A percentile compares a stretch with the other conserved stretches of the same genome.
phyloP scores from a whole-genome alignment of 1,140 invertebrate genomes.

The Macrobrachium nipponense region DNA sequence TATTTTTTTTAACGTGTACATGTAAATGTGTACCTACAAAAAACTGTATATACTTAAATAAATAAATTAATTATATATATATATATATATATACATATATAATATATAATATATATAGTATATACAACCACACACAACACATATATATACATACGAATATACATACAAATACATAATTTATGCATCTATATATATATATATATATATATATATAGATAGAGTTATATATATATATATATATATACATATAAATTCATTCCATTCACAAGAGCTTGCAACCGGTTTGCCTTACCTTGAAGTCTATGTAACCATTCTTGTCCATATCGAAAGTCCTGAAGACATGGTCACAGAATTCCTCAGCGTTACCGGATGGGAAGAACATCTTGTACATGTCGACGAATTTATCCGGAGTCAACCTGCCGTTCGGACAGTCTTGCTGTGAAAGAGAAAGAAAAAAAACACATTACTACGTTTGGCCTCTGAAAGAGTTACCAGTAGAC shows the following conservation, averaged over 20 bases:
- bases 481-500: background rate
- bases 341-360: slow-evolving; percentile 98
- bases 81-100: background rate
- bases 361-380: slow-evolving; percentile 98
- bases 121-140: too few relatives aligned
- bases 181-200: background rate
- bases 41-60: background rate
- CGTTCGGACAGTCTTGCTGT: slow-evolving; percentile 99
- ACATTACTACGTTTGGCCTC: background rate
- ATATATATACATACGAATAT: background rate
- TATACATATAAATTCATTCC: background rate
- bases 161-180: background rate
- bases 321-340: slow-evolving; percentile 99
- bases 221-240: slow-evolving; percentile 9
- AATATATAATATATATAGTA: too few relatives aligned
- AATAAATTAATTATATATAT: too few relatives aligned
- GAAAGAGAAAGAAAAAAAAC: slow-evolving; percentile 68
- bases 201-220: slow-evolving; percentile 16
- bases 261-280: background rate
- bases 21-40: too few relatives aligned
- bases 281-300: slow-evolving; percentile 83
- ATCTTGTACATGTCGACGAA: slow-evolving; percentile 99
- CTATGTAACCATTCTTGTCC: slow-evolving; percentile 98
- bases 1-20: too few relatives aligned
- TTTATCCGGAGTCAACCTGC: slow-evolving; percentile 95